These are phyloP conservation scores for Hirudo medicinalis DNA, from an alignment of 1,140 invertebrate genomes.

Conservation along the genomic window DNA sequence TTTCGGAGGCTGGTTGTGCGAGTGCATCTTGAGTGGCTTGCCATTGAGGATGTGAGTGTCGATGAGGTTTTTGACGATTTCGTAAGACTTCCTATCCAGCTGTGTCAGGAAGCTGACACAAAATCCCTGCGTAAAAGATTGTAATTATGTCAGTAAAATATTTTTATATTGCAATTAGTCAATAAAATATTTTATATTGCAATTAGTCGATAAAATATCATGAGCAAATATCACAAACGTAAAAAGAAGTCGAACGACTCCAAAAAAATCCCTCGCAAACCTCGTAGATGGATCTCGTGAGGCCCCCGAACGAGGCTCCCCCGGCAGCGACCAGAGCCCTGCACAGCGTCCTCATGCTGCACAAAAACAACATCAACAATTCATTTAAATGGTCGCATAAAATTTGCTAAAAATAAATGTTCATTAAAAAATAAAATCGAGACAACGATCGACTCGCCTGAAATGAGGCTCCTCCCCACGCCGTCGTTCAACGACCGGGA, in stretches of 20 bases:
- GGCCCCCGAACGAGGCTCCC: conserved; percentile 64
- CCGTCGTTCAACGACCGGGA: conserved; percentile 63
- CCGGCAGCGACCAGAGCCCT: conserved; percentile 70
- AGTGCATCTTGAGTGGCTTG: conserved; percentile 37
- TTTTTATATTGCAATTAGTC: too few species aligned
- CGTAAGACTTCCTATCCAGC: conserved; percentile 68
- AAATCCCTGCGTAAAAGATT: conserved; percentile 51
- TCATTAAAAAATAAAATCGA: conserved; percentile 3
- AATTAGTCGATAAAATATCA: too few species aligned
- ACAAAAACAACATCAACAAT: conserved; percentile 41
- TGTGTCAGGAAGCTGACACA: conserved; percentile 91
- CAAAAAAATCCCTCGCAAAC: conserved; percentile 28
- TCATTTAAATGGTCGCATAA: too few species aligned
- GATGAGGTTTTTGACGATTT: conserved; percentile 53
- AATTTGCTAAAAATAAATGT: neutral
- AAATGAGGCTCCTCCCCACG: conserved; percentile 53
- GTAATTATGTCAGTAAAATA: too few species aligned
- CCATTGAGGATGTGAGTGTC: conserved; percentile 44
- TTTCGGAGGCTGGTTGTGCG: conserved; percentile 58
- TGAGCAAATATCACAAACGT: too few species aligned
- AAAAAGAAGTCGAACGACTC: too few species aligned
- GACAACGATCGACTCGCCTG: conserved; percentile 45
- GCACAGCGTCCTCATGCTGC: conserved; percentile 81
- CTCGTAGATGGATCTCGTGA: conserved; percentile 75
- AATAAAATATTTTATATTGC: too few species aligned